Base-by-base conservation (phyloP, 2,113 vertebrate genomes). In the Hipposideros armiger region DNA sequence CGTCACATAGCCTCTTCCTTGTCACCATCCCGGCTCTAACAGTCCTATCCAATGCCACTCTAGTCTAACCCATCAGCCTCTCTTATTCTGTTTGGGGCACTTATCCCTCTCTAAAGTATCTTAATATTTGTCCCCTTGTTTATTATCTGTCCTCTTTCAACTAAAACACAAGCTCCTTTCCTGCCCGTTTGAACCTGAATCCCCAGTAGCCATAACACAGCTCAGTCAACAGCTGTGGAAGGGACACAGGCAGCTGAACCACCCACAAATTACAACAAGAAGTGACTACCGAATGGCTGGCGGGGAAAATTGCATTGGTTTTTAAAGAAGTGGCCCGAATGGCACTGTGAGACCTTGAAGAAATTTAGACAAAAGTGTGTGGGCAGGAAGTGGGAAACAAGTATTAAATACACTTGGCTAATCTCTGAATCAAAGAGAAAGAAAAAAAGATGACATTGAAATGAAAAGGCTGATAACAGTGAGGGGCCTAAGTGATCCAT, bases 371-470 rank as follows among this genome's bases (percentile, higher is more conserved):
- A 82, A 95, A 69, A 92, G 81, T 7, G 24, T 87, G 96, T 90
- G 95, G 95, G 81, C 72, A 92, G 95, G 94, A 88, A 91, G 96
- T 82, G 96, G 90, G 95, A 19, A 87, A 62, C 76, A 9, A 6
- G 32, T 54, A 11, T 76, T 20, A 52, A 52, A 62, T 36, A 54
- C 0, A 11, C 14, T 64, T 0, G 0, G 76, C 90, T 77, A 36
- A 66, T 92, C 95, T 83, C 83, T 62, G 78, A 66, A 89, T 91
- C 95, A 96, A 88, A 95, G 91, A 81, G 64, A 90, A 77, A 87
- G 85, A 90, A n/a, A 54, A 62, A 50, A 62, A 80, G 69, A 40
- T 30, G 80, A 56, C 76, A 47, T 11, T 47, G 66, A 94, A 66
- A 64, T 42, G 0, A 50, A 19, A 36, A 26, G 73, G 50, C 77